A percentile compares a stretch with the other conserved stretches of the same genome.
These are phyloP conservation scores for Ichneumoninae sp. DNA, from an alignment of 2,888 invertebrate species.

Conservation along the genomic window DNA sequence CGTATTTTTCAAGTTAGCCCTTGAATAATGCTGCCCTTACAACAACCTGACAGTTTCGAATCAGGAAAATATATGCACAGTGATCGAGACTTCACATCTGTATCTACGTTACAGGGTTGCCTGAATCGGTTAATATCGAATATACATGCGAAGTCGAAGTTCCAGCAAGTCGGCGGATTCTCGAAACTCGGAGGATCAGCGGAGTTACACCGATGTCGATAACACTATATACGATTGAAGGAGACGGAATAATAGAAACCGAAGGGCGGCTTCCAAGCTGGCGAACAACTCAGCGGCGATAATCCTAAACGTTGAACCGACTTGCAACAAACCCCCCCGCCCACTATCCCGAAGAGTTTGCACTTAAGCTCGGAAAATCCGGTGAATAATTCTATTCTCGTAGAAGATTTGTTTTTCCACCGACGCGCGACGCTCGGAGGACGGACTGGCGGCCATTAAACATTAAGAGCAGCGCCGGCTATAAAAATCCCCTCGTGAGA, in stretches of 20 bases:
- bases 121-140: background rate
- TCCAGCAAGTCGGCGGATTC: background rate
- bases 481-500: slow-evolving; percentile 71
- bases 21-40: too few relatives aligned
- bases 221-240: background rate
- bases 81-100: background rate
- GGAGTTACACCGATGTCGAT: background rate
- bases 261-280: slow-evolving; percentile 16
- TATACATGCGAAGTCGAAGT: background rate
- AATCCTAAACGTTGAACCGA: slow-evolving; percentile 68
- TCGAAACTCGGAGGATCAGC: background rate
- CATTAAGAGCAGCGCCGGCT: slow-evolving; percentile 75
- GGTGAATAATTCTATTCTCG: slow-evolving; percentile 72
- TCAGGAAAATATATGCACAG: background rate
- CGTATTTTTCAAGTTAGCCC: too few relatives aligned
- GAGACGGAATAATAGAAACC: slow-evolving; percentile 1
- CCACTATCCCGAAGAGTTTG: slow-evolving; percentile 41
- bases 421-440: slow-evolving; percentile 33
- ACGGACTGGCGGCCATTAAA: slow-evolving; percentile 73
- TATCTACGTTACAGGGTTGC: background rate
- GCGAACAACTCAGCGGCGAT: slow-evolving; percentile 51
- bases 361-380: slow-evolving; percentile 68
- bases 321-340: slow-evolving; percentile 65
- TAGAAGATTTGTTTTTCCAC: slow-evolving; percentile 55
- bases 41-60: background rate